Base-by-base conservation (phyloP, 2,113 vertebrate species). In the Mandrillus leucophaeus region DNA sequence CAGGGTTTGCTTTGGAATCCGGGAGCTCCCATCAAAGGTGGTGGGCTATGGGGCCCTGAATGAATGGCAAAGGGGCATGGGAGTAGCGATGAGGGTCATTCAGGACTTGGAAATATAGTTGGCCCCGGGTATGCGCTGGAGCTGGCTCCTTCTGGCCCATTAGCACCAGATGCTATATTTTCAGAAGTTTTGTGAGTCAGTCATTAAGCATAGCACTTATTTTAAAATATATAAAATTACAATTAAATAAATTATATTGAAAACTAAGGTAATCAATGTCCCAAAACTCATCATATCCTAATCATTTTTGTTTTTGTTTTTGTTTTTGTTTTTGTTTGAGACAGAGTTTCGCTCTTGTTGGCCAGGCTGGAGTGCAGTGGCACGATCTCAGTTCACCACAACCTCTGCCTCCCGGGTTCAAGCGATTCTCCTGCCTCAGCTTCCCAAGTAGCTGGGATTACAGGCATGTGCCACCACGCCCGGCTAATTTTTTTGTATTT, bases 201-300 rank as follows among this genome's bases (percentile, higher is more conserved):
- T 59, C 84, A n/a, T 83, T 76, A 84, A 76, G 79, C 45, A 70
- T 9, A 92, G 38, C 57, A 80, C 91, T 78, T 80, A 30, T 8
- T 87, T 84, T n/a, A 92, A 80, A n/a, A 61, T 38, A 61, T 17
- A 68, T 45, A 90, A 59, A 92, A 12, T 94, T 81, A 79, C 1
- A 86, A 72, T 88, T 73, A 94, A 83, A 82, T 80, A 73, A 78
- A 66, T 72, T 81, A 59, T 82, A 89, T 90, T 50, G n/a, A 82
- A 89, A 95, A 48, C 27, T 50, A 86, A 90, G 48, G 9, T 75
- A 82, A 73, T 68, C 48, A 73, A 89, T 86, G 43, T 30, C 40
- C 18, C 2, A 3, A 55, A 68, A 76, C 16, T 92, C 40, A 64
- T 92, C 40, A 95, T 6, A 83, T 93, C 57, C 38, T 93, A 83